phyloP scores from a whole-genome alignment of 2,888 invertebrate genomes.

The Andrena bucephala region DNA sequence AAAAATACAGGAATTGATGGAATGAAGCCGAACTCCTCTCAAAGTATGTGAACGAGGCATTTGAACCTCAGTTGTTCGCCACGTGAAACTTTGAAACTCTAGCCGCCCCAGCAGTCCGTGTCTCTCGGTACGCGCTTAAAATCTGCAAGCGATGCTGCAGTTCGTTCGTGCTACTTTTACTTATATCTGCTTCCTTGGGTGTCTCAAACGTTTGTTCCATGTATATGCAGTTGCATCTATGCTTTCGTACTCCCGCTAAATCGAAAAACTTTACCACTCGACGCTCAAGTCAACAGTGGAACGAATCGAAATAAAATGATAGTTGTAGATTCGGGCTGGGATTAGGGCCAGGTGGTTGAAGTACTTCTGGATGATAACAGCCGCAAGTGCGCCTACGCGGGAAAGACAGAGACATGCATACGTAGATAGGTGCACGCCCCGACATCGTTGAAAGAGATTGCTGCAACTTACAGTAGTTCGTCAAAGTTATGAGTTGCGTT shows the following conservation, averaged over 20 bases:
- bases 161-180: conserved; percentile 52
- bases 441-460: not conserved
- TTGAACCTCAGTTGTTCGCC: conserved; percentile 21
- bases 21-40: conserved; percentile 2
- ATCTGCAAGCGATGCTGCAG: conserved; percentile 53
- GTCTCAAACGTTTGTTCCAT: conserved; percentile 34
- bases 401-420: not conserved
- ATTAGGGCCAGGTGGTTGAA: conserved; percentile 50
- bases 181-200: conserved; percentile 45
- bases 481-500: no score
- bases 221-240: conserved; percentile 22
- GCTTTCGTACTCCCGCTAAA: conserved; percentile 60
- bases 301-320: conserved; percentile 74
- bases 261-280: conserved; percentile 75
- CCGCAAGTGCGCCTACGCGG: not conserved
- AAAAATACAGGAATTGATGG: conserved; percentile 4
- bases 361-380: conserved; percentile 45
- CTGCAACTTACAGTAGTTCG: no score
- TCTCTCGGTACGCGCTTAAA: conserved; percentile 40
- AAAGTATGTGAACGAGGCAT: conserved; percentile 20
- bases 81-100: conserved; percentile 24
- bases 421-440: not conserved
- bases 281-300: conserved; percentile 60
- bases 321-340: conserved; percentile 49
- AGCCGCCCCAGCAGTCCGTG: conserved; percentile 31